Evolutionary conservation across 1,140 invertebrate species (phyloP).

Genomic region (Caerostris extrusa): DNA sequence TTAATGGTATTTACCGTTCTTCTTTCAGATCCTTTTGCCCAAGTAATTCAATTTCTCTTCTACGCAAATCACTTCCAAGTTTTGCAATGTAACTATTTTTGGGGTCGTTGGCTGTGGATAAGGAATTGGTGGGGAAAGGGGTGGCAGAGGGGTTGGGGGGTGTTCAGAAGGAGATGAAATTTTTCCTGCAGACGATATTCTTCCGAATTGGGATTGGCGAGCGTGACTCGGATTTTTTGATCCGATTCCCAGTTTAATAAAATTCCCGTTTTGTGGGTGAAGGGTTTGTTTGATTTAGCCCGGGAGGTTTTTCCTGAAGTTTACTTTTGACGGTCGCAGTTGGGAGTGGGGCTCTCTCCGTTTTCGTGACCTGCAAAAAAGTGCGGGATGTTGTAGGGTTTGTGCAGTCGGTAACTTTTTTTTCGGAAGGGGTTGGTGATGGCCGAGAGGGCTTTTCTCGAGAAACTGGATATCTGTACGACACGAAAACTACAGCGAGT

Average conservation of each 20-base stretch:
- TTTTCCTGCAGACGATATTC: not conserved
- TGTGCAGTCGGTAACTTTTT: not conserved
- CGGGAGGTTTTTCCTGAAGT: not conserved
- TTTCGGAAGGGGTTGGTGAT: not conserved
- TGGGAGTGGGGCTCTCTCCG: not conserved
- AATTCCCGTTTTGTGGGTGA: not conserved
- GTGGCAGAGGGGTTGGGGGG: no score
- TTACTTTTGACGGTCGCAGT: not conserved
- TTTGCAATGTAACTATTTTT: slow-evolving; percentile 24
- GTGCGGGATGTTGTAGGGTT: not conserved
- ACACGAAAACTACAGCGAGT: no score
- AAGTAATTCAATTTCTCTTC: not conserved
- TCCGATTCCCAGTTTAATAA: not conserved
- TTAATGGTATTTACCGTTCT: slow-evolving; percentile 36
- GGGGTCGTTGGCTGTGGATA: not conserved
- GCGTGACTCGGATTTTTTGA: slow-evolving; percentile 18
- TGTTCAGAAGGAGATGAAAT: not conserved
- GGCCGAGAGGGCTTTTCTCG: no score
- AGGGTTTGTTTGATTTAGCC: not conserved
- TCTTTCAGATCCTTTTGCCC: not conserved
- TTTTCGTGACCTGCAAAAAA: not conserved
- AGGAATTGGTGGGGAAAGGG: not conserved
- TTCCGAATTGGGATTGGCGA: not conserved
- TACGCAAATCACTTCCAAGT: not conserved
- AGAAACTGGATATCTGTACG: no score